These are phyloP conservation scores for Cryptosula pallasiana DNA, from an alignment of 2,888 invertebrate species.

Conservation along the genomic window DNA sequence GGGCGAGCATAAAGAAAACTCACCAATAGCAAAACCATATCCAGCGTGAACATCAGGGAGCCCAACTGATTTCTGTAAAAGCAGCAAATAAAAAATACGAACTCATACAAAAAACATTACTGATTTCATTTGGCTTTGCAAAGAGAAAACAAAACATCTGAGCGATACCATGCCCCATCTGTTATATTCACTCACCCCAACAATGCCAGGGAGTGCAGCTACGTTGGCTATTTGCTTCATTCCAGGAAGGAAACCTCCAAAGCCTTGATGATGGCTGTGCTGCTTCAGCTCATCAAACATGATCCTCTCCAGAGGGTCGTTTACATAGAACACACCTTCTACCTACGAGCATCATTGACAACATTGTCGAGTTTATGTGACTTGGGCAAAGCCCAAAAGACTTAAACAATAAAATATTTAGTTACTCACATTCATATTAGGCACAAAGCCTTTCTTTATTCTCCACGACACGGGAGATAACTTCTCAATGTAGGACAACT, in stretches of 20 bases:
- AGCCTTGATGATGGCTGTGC: conserved; percentile 75
- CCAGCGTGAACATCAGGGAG: conserved; percentile 96
- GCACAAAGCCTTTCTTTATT: conserved; percentile 97
- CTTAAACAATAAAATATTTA: neutral
- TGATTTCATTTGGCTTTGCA: too few species aligned
- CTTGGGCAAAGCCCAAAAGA: too few species aligned
- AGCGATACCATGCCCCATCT: too few species aligned
- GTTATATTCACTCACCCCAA: conserved; percentile 66
- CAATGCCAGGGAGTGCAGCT: conserved; percentile 94
- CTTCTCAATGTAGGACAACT: conserved; percentile 85
- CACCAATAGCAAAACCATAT: conserved; percentile 97
- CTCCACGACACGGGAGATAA: conserved; percentile 77
- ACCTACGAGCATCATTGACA: too few species aligned
- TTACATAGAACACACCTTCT: conserved; percentile 95
- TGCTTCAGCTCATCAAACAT: conserved; percentile 95
- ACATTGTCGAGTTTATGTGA: too few species aligned
- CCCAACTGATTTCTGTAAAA: conserved; percentile 69
- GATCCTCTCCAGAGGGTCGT: conserved; percentile 78
- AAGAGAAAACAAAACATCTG: too few species aligned
- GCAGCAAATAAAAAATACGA: too few species aligned
- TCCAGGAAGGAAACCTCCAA: conserved; percentile 95
- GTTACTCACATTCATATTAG: conserved; percentile 81
- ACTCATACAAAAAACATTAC: too few species aligned
- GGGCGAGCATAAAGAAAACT: conserved; percentile 28
- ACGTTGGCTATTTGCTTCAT: conserved; percentile 99